Evolutionary conservation across 2,113 vertebrate species (phyloP).

Genomic region (Clarias macrocephalus): DNA sequence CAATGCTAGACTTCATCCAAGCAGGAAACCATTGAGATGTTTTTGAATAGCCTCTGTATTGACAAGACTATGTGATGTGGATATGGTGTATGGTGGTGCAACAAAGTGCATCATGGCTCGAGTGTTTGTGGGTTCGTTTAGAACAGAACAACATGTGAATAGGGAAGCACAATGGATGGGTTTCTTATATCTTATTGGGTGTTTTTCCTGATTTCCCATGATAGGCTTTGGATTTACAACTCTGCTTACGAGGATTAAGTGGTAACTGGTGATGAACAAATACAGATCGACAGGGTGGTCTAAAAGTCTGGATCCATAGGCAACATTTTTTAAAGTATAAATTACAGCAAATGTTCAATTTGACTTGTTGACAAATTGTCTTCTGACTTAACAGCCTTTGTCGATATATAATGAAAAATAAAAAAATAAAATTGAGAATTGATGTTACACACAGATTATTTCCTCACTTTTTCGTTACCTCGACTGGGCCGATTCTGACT

Average conservation of each 20-base stretch:
- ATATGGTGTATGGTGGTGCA: not conserved
- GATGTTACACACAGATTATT: too few species aligned
- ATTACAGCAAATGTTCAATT: too few species aligned
- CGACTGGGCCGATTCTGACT: too few species aligned
- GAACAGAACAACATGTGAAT: not conserved
- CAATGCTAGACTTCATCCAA: not conserved
- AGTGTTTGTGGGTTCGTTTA: not conserved
- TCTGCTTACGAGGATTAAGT: not conserved
- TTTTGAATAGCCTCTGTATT: not conserved
- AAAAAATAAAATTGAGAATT: too few species aligned
- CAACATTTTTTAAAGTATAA: too few species aligned
- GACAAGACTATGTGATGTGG: not conserved
- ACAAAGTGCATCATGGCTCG: not conserved
- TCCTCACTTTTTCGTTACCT: too few species aligned
- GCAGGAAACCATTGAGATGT: not conserved
- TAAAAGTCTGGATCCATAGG: too few species aligned
- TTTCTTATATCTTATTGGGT: not conserved
- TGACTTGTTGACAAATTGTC: too few species aligned
- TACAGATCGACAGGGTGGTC: not conserved
- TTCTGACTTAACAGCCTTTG: too few species aligned
- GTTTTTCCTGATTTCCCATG: not conserved
- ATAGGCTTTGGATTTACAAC: not conserved
- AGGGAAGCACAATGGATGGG: too few species aligned
- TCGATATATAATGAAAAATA: too few species aligned
- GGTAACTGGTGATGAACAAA: not conserved